Base-by-base conservation (phyloP, 1,140 invertebrate species). In the Achroia grisella region DNA sequence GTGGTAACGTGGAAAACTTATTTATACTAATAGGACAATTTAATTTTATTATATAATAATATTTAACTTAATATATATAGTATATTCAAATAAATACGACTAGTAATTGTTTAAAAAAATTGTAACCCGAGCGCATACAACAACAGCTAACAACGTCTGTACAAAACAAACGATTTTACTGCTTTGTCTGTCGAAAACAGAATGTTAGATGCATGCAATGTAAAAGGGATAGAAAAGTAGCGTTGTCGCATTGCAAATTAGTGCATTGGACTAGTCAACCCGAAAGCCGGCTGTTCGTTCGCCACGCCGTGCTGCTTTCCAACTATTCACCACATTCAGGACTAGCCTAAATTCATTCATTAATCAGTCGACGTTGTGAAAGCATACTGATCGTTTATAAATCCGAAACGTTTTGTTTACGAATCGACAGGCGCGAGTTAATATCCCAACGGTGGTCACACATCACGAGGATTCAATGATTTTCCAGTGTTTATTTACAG, bases 211-310 rank as follows among this genome's bases (percentile, higher is more conserved):
- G 34, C 52, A 39, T 23, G 6, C 17, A 23, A 23, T 23, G 17
- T 23, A 46, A 36, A 44, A 31, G 44, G 46, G 41, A 49, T 45
- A 42, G 53, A 71, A 66, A 64, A 67, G 56, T 62, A 61, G 48
- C 53, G 47, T 58, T 64, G 51, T 62, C 52, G 58, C 62, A 69
- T 57, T 57, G 60, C 55, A 62, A 65, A 64, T 72, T 65, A 72
- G 59, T 51, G 61, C 66, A 59, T 62, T 56, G 58, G 53, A 59
- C 62, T 64, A 59, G 51, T 57, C 55, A 52, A 49, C 62, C 52
- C 44, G 44, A 60, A 64, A 59, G 44, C 53, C 43, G 52, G 50
- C 50, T 60, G n/a, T n/a, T n/a, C n/a, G n/a, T n/a, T 62, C 14
- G 57, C 63, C 63, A 57, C 55, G 51, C 54, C 58, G 67, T 71